Evolutionary conservation across 2,888 invertebrate genomes (phyloP), one percentile per base, ranked within the genome.

Genomic region (Molanna angustata): DNA sequence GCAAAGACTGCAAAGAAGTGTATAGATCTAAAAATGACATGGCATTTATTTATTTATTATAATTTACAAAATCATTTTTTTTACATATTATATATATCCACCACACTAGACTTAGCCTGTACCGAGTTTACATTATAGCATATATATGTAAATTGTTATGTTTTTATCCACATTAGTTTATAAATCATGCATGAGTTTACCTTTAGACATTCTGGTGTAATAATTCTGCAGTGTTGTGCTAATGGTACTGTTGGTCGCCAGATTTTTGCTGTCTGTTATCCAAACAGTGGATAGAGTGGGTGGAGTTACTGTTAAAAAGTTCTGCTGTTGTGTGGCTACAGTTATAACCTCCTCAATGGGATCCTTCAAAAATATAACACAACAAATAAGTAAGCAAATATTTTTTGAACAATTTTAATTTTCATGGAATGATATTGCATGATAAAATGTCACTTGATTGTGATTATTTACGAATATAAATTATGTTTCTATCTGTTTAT

Each of bases 181-280:
- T n/a, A n/a, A n/a, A n/a, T n/a, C n/a, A n/a, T 4, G 11, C 14
- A 33, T 33, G 33, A 33, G 4, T 33, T 20, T 61, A 76, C 77
- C 75, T 72, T 74, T 73, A 37, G 76, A 75, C 33, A 77, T 73
- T 67, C 73, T 76, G 9, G 72, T 74, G 57, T 75, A 77, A 62
- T 76, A 77, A 62, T 74, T 75, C 55, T 76, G 76, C 50, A 76
- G 62, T 44, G 64, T 68, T n/a, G 65, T 61, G 61, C 74, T 75
- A 37, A 77, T 72, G 55, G 68, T 70, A 57, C 65, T 70, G 49
- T 62, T 66, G 41, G 64, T 69, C 51, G 67, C 69, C 32, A 73
- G 64, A 59, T 70, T 75, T 61, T 70, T 74, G 9, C 74, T 75
- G 52, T 75, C 76, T 1, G 73, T 75, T 49, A 77, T 71, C 77